Base-by-base conservation (phyloP, 2,888 invertebrate genomes). In the Drosophila austrosaltans region DNA sequence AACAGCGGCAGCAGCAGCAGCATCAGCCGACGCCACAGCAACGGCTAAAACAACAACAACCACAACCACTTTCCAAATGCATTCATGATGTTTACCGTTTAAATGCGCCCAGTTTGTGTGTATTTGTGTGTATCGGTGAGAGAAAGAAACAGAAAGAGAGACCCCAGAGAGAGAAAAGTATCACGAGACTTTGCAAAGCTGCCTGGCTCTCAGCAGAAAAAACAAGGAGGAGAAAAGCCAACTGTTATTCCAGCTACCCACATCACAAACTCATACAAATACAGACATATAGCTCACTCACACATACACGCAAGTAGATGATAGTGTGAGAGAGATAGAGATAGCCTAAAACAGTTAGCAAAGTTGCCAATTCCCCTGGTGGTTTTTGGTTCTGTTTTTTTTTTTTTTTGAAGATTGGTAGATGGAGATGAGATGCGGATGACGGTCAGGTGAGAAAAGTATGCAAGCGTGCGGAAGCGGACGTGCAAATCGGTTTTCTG, bases 61-160 rank as follows among this genome's bases (percentile, higher is more conserved):
- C 57, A 71, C 72, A 72, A 72, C 90, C 89, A 90, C 90, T 90
- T 90, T 90, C 89, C 90, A 90, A 91, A 90, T 82, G 86, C 89
- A 82, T 87, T 85, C 89, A 88, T 86, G 83, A 83, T 88, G 89
- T 83, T 83, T 83, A 83, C 83, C 83, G 83, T 88, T 83, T 85
- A 89, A 89, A 87, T 89, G 85, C 83, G 82, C 84, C 85, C 80
- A 85, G 87, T 78, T 85, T 57, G 70, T 61, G 44, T 36, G 22
- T 60, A 61, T 62, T 48, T 64, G 8, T 65, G 30, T 74, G 64
- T 57, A 61, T 63, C 44, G 73, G 80, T 70, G 76, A 76, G 76
- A 67, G 69, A 44, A 63, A 61, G 61, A 59, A 59, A n/a, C 30
- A 58, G 58, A 63, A 25, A 53, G 61, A 57, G 30, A 30, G 30